Evolutionary conservation across 2,797 vertebrate species (phyloP).

Genomic region (Leptoclinus maculatus): DNA sequence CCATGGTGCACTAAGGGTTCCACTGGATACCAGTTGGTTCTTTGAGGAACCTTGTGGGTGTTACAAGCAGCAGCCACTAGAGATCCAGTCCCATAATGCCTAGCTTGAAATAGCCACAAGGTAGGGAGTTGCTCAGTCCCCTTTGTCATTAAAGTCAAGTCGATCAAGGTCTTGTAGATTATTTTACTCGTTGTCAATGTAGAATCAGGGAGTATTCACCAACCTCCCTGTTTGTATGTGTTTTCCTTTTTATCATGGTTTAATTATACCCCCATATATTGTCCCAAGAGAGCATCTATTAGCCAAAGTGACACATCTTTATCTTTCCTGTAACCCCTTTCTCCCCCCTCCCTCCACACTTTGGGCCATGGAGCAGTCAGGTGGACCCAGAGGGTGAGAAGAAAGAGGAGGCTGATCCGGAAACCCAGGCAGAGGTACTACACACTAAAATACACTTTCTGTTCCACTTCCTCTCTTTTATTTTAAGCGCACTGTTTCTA

Average conservation of each 20-base stretch:
- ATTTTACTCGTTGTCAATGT: conserved; percentile 34
- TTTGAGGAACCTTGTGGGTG: conserved; percentile 20
- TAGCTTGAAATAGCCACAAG: conserved; percentile 71
- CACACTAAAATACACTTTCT: background rate
- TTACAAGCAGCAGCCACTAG: conserved; percentile 25
- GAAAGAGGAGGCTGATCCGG: conserved; percentile 76
- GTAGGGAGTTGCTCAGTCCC: conserved; percentile 65
- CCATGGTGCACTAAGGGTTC: background rate
- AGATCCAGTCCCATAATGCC: conserved; percentile 41
- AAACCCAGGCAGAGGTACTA: conserved; percentile 72
- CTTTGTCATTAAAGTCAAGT: conserved; percentile 50
- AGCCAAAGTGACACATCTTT: conserved; percentile 28
- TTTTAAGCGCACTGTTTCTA: background rate
- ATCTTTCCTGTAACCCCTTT: background rate
- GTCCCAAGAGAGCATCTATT: background rate
- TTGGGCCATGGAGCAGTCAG: conserved; percentile 70
- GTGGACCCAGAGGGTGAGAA: conserved; percentile 80
- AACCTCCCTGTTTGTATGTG: conserved; percentile 47
- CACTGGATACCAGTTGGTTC: conserved; percentile 9
- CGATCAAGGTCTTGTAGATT: conserved; percentile 30
- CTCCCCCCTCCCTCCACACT: no score
- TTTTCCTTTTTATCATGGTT: conserved; percentile 51
- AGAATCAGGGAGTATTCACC: conserved; percentile 34
- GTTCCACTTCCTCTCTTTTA: background rate
- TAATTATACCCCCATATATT: conserved; percentile 40